Conservation (phyloP, 2,888 invertebrate species). For the Volucella zonaria region DNA sequence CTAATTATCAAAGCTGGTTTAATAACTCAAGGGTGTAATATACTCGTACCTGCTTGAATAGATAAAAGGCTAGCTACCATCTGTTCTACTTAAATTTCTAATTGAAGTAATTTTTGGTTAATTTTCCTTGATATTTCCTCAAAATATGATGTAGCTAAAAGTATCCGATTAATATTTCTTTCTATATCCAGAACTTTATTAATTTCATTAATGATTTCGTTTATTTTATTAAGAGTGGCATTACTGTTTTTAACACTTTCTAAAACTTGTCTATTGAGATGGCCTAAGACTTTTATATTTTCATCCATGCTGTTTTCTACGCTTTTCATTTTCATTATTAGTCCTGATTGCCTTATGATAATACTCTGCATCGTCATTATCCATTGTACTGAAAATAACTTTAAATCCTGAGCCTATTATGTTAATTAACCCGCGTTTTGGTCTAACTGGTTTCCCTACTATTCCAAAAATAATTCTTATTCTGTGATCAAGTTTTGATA, state of each 20-base stretch:
- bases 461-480: not conserved
- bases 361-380: constrained; percentile 6
- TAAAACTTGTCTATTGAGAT: constrained; percentile 1
- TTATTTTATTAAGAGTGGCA: not conserved
- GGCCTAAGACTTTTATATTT: too few relatives aligned
- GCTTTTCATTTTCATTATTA: too few relatives aligned
- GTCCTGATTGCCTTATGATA: not conserved
- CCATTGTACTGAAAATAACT: not conserved
- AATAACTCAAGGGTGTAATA: constrained; percentile 13
- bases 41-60: constrained; percentile 23
- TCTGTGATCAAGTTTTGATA: not conserved
- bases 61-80: constrained; percentile 10
- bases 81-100: constrained; percentile 15
- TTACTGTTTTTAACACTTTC: not conserved
- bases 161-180: not conserved
- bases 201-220: constrained; percentile 8
- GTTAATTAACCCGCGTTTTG: too few relatives aligned
- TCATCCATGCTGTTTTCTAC: too few relatives aligned
- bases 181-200: constrained; percentile 7
- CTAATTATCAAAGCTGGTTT: not conserved
- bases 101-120: constrained; percentile 6
- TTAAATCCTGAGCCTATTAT: too few relatives aligned
- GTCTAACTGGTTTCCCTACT: not conserved
- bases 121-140: constrained; percentile 1
- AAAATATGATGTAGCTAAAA: not conserved